A percentile compares a stretch with the other conserved stretches of the same genome.
phyloP scores from a whole-genome alignment of 2,797 vertebrate genomes.

The Helarctos malayanus region DNA sequence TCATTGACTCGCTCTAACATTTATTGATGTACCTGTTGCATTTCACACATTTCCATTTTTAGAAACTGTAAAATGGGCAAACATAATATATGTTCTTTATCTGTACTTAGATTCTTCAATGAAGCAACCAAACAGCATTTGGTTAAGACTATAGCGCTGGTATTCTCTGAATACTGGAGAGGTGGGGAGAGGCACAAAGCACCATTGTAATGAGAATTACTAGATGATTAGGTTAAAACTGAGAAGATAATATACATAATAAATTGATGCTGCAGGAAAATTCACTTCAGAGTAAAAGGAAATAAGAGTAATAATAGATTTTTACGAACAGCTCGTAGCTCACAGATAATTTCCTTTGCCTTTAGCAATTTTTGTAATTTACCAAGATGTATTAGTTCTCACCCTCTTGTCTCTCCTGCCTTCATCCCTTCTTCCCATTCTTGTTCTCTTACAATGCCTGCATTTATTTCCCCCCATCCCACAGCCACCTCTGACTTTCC shows the following conservation, averaged over 20 bases:
- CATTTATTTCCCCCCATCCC: neutral
- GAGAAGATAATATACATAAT: slow-evolving; percentile 7
- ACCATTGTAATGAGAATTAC: neutral
- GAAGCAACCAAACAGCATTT: neutral
- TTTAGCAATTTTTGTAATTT: neutral
- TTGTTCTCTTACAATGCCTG: neutral
- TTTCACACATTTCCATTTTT: neutral
- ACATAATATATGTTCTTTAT: neutral
- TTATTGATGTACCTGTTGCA: neutral
- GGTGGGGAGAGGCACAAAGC: neutral
- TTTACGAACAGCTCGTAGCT: neutral
- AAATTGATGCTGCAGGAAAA: slow-evolving; percentile 13
- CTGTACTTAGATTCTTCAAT: neutral
- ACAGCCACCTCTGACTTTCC: neutral
- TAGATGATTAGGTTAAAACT: neutral
- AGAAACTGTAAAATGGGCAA: neutral
- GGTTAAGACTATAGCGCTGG: neutral
- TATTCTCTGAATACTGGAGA: neutral
- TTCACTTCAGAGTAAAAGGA: slow-evolving; percentile 4
- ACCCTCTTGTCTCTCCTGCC: neutral
- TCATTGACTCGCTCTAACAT: neutral
- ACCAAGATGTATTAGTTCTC: neutral
- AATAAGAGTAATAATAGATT: slow-evolving; percentile 20
- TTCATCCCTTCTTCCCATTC: neutral
- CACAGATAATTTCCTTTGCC: slow-evolving; percentile 23